Conservation (phyloP, 2,113 vertebrate genomes). For the Pseudorhombus dupliciocellatus region DNA sequence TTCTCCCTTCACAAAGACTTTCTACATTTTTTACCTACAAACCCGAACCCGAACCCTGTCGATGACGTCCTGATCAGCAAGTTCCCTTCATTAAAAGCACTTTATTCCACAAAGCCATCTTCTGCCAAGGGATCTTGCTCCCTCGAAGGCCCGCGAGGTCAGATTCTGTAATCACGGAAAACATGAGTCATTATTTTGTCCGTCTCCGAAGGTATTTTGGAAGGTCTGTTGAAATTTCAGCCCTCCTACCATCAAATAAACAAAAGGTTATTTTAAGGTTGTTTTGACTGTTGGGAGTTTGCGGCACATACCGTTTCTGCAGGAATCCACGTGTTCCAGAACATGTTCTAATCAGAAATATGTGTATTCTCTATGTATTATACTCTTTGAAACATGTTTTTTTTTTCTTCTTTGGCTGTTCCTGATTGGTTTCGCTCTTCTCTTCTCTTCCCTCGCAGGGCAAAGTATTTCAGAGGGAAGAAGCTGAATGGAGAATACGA, state of each 20-base stretch:
- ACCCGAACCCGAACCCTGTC: too few species aligned
- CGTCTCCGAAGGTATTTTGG: conserved; percentile 51
- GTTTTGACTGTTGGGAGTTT: conserved; percentile 46
- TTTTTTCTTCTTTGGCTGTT: neutral
- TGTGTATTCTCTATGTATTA: neutral
- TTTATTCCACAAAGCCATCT: neutral
- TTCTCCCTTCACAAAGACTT: too few species aligned
- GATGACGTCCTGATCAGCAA: neutral
- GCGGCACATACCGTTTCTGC: neutral
- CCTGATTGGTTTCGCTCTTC: conserved; percentile 11
- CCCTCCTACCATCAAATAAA: conserved; percentile 63
- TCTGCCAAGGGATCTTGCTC: conserved; percentile 38
- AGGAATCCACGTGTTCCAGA: neutral
- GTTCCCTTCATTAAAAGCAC: conserved; percentile 14
- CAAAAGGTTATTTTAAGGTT: conserved; percentile 64
- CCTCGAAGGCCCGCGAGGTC: conserved; percentile 24
- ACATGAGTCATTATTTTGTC: conserved; percentile 63
- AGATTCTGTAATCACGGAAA: conserved; percentile 56
- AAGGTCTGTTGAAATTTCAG: conserved; percentile 55
- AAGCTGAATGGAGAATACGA: conserved; percentile 94
- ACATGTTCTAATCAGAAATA: neutral
- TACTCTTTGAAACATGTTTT: neutral
- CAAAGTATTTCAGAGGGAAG: conserved; percentile 93
- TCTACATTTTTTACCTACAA: too few species aligned
- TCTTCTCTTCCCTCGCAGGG: conserved; percentile 78